Evolutionary conservation across 1,140 invertebrate genomes (phyloP), one percentile per base, ranked within the genome.

Genomic region (Caenorhabditis remanei): DNA sequence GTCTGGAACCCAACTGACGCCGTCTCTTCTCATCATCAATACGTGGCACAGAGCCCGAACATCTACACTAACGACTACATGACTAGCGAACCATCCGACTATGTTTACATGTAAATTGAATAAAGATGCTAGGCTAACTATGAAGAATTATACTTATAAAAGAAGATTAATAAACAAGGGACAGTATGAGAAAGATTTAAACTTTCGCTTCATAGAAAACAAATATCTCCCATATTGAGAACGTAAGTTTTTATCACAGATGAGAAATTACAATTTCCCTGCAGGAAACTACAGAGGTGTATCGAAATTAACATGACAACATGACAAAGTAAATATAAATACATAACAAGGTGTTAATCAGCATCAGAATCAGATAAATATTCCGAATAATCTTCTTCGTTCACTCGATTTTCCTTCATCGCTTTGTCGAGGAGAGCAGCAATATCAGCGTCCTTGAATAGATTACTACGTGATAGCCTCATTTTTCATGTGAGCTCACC

Each of bases 381-480:
- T 11, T 82, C 79, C 5, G 71, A 32, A 63, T 41, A 85, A 9
- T 58, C 90, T 6, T 90, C 63, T 19, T 90, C 90, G n/a, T 90
- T 90, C 9, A 67, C 63, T 8, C 50, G 50, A 43, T 89, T 84
- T 13, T 83, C 88, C 24, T 85, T 55, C 90, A 92, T 91, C 88
- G 92, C 91, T 87, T 90, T 88, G 88, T 91, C 90, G 4, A 94
- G 86, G n/a, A 93, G 79, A 5, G 93, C 93, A 61, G 93, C 93
- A 16, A 92, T 90, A 83, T 93, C 92, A 8, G 93, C 87, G 53
- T 88, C 86, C 85, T 86, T 1, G n/a, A 75, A 55, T 14, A 32
- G 32, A 32, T 32, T 32, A 32, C 32, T 2, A 32, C 32, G 32
- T 32, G 32, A 32, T 32, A 32, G 32, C 32, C 32, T 32, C 32